Evolutionary conservation across 2,113 vertebrate genomes (phyloP), one percentile per base, ranked within the genome.

Genomic region (Mastomys natalensis): DNA sequence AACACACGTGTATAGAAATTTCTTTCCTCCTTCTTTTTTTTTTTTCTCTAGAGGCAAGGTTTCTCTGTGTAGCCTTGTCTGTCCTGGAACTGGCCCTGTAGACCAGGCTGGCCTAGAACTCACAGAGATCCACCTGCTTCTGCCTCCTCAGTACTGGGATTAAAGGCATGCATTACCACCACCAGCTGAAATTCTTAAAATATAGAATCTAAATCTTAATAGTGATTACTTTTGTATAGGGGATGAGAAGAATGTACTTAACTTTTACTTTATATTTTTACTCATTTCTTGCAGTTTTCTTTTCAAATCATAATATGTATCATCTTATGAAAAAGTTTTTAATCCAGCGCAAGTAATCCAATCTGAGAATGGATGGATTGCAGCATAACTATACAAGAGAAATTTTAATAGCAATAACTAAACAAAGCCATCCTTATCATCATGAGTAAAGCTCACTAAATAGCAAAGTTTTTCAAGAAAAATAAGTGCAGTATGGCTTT

Each of bases 341-440:
- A 74, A 87, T 7, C 40, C 58, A 95, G 70, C 89, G 19, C 89
- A 96, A 91, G 15, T 68, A 94, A 94, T 86, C 9, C 89, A 43
- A 94, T 1, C 77, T 15, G 8, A 76, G 34, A 89, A 92, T 90
- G 4, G 8, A 87, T 89, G 86, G 29, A 72, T 90, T 91, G 48
- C 89, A 12, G 37, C 68, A 2, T 89, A 81, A 73, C 15, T 58
- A 43, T 48, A 81, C 13, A 76, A 66, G 15, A 81, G 60, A 86
- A 94, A 64, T 74, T 7, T 91, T 72, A 70, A 3, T 68, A 82
- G 89, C 84, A 95, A 48, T 64, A 11, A 86, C 73, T 84, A 74
- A 91, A 73, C 73, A 77, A 45, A 89, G 1, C 17, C 45, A 74
- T 86, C 53, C 21, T 62, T 24, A 81, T 89, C 34, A 95, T 74